These are phyloP conservation scores for Rhipidura dahli DNA, from an alignment of 2,113 vertebrate genomes.

Conservation along the genomic window DNA sequence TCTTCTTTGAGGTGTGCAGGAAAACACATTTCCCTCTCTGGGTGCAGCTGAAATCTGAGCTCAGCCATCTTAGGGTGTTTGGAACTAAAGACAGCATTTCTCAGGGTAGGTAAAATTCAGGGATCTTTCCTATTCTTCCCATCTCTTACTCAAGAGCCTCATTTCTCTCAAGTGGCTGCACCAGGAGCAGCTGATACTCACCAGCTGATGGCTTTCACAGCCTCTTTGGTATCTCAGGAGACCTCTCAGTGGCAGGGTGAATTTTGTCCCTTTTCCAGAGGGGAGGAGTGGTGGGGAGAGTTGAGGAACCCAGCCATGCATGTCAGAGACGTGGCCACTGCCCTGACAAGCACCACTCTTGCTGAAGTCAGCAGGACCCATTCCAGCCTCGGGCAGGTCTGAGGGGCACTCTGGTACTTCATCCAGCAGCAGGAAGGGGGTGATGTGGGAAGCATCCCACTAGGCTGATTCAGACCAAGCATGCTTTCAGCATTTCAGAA, in stretches of 20 bases:
- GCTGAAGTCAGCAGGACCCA: background rate
- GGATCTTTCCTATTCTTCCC: background rate
- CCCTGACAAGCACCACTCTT: background rate
- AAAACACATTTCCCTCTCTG: background rate
- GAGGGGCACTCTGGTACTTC: background rate
- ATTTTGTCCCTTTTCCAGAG: background rate
- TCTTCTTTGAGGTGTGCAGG: background rate
- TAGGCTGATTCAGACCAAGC: background rate
- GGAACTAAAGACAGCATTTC: background rate
- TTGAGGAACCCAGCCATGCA: background rate
- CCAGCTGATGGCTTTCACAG: background rate
- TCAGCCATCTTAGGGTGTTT: background rate
- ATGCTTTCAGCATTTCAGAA: background rate
- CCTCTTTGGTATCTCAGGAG: background rate
- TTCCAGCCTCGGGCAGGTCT: background rate
- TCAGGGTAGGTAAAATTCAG: background rate
- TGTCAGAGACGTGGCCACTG: background rate
- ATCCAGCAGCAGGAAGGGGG: accelerated
- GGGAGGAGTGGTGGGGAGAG: background rate
- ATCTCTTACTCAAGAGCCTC: background rate
- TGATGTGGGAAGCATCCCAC: background rate
- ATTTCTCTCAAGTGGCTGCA: background rate
- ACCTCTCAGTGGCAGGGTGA: background rate
- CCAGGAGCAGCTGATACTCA: background rate
- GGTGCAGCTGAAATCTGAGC: background rate